Conservation (phyloP, 1,140 invertebrate species). For the Ceratosolen solmsi region DNA sequence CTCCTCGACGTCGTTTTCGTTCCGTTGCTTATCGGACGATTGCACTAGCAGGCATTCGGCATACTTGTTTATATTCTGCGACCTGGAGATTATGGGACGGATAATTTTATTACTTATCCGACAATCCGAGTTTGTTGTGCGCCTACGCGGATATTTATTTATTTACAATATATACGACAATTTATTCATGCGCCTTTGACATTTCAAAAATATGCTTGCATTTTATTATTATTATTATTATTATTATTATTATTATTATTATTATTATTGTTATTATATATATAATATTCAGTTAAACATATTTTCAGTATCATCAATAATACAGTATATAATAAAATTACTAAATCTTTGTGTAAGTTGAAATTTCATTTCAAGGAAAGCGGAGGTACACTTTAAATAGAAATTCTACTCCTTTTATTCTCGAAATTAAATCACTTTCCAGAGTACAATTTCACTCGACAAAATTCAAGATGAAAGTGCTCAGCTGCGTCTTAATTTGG, state of each 20-base stretch:
- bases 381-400: not conserved
- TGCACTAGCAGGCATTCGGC: conserved; percentile 26
- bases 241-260: no score
- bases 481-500: not conserved
- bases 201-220: no score
- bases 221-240: no score
- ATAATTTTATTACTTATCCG: no score
- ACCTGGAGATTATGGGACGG: not conserved
- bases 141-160: no score
- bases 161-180: no score
- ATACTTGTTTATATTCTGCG: conserved; percentile 35
- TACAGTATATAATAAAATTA: not conserved
- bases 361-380: not conserved
- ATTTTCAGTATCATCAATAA: no score
- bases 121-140: no score
- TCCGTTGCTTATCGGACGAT: conserved; percentile 12
- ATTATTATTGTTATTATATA: no score
- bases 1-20: not conserved
- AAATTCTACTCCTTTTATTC: not conserved
- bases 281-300: no score
- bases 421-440: not conserved
- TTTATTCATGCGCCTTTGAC: no score
- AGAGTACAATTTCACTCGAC: not conserved
- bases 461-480: not conserved
- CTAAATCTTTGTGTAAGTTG: not conserved